Conservation (phyloP, 2,113 vertebrate genomes). For the Chaetodon auriga region DNA sequence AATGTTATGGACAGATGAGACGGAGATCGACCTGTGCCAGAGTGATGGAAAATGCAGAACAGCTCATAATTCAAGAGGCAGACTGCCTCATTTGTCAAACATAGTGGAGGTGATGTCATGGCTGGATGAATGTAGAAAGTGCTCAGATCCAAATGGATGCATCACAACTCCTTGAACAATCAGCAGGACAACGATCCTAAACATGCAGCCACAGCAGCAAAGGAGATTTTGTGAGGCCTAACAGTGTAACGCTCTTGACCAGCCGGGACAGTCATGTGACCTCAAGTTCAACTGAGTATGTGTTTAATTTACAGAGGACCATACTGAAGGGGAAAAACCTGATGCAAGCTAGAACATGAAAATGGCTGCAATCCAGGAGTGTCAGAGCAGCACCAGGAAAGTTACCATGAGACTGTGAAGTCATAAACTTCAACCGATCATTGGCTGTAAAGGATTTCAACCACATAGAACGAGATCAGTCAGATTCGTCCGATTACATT, state of each 20-base stretch:
- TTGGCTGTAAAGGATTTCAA: slow-evolving; percentile 3
- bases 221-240: neutral
- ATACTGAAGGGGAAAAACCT: neutral
- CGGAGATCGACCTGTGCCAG: neutral
- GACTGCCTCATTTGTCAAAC: slow-evolving; percentile 29
- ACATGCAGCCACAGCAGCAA: neutral
- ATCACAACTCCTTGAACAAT: neutral
- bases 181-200: neutral
- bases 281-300: neutral
- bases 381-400: neutral
- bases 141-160: neutral
- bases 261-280: neutral
- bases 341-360: slow-evolving; percentile 12
- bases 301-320: neutral
- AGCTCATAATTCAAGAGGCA: neutral
- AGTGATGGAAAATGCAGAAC: neutral
- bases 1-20: neutral
- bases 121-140: neutral
- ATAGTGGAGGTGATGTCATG: slow-evolving; percentile 6
- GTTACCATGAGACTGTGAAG: neutral
- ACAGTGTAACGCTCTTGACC: neutral
- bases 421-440: neutral
- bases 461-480: neutral
- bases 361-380: neutral
- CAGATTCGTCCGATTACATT: neutral